Percentiles rank a stretch among this genome's conserved stretches.
These are phyloP conservation scores for Sycophila texana DNA, from an alignment of 2,888 invertebrate genomes.

Conservation along the genomic window DNA sequence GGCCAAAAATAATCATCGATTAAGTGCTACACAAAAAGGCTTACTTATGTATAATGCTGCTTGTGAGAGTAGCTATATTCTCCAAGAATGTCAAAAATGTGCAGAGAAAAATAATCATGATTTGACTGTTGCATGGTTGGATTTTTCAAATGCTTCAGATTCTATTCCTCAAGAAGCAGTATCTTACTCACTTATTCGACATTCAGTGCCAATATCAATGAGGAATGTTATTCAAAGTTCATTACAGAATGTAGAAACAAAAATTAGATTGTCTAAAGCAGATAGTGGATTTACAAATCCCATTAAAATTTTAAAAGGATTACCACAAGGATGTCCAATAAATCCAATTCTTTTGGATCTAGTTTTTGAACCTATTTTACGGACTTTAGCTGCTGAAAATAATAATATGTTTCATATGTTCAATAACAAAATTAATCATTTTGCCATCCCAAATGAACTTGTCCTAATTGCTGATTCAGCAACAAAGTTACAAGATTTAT, in stretches of 20 bases:
- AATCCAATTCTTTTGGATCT: slow-evolving; percentile 69
- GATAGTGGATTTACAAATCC: slow-evolving; percentile 53
- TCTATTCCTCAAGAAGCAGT: slow-evolving; percentile 68
- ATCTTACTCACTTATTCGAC: slow-evolving; percentile 53
- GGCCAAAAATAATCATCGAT: slow-evolving; percentile 59
- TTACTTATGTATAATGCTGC: slow-evolving; percentile 69
- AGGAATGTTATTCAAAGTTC: slow-evolving; percentile 53
- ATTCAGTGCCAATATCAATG: slow-evolving; percentile 43
- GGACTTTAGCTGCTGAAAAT: slow-evolving; percentile 1
- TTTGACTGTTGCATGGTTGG: slow-evolving; percentile 68
- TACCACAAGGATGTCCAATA: slow-evolving; percentile 68
- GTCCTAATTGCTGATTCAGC: slow-evolving; percentile 35
- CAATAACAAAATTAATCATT: not conserved
- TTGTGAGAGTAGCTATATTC: slow-evolving; percentile 69
- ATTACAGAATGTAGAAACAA: slow-evolving; percentile 56
- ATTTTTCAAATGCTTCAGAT: slow-evolving; percentile 71
- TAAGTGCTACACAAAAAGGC: slow-evolving; percentile 68
- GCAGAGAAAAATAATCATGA: slow-evolving; percentile 52
- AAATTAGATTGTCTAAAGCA: slow-evolving; percentile 46
- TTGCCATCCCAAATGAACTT: slow-evolving; percentile 48
- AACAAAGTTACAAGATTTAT: slow-evolving; percentile 51
- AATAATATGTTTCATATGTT: slow-evolving; percentile 30
- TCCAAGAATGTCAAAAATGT: slow-evolving; percentile 64
- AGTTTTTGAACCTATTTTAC: slow-evolving; percentile 63
- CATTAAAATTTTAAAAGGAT: slow-evolving; percentile 63